These are phyloP conservation scores for Promerops cafer DNA, from an alignment of 2,113 vertebrate species.

Conservation along the genomic window DNA sequence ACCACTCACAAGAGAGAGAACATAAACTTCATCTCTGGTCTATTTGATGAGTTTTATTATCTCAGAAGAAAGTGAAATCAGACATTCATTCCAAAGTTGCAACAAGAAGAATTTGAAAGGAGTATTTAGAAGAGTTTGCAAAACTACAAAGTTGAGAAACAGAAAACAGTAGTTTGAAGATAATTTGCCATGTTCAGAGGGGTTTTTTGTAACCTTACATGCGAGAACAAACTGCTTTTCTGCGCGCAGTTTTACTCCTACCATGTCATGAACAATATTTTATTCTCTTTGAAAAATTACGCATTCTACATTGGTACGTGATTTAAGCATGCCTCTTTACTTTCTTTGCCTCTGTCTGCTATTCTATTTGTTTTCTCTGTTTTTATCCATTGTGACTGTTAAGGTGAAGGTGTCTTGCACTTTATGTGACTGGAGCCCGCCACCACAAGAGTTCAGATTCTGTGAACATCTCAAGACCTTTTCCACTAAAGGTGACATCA, in stretches of 20 bases:
- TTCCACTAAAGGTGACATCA: background rate
- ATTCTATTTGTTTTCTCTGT: background rate
- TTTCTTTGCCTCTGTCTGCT: background rate
- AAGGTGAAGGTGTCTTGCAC: background rate
- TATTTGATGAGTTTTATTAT: background rate
- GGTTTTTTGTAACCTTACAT: background rate
- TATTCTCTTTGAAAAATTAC: background rate
- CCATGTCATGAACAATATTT: background rate
- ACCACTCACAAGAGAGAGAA: background rate
- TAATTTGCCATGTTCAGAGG: background rate
- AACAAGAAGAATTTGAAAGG: background rate
- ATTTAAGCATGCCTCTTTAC: background rate
- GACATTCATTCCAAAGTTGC: background rate
- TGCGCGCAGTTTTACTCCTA: background rate
- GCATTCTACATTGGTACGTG: background rate
- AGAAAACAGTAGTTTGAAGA: background rate
- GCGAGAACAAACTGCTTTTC: background rate
- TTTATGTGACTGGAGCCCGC: too few species aligned
- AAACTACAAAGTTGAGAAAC: background rate
- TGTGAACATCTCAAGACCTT: background rate
- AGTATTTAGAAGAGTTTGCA: background rate
- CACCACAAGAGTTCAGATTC: background rate
- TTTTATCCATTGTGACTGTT: background rate
- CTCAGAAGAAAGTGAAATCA: background rate
- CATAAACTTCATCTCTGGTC: background rate